Evolutionary conservation across 2,888 invertebrate genomes (phyloP), one percentile per base, ranked within the genome.

Genomic region (Macrosoma leucophasiata): DNA sequence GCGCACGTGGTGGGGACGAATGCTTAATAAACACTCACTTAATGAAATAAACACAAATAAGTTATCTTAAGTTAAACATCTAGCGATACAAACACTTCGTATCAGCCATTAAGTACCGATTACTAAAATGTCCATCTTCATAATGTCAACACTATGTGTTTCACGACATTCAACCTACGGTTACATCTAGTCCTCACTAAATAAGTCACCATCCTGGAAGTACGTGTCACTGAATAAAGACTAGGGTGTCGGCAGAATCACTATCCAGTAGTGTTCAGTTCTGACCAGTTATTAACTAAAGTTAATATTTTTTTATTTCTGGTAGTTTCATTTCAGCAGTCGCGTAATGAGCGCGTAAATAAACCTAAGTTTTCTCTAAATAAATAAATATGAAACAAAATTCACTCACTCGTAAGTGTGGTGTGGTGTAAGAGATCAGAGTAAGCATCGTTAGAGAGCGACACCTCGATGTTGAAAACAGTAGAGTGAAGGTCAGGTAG

Each of bases 71-170:
- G 39, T 52, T 64, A 67, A 68, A 54, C 54, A 74, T 61, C 81
- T 79, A 79, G 77, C 74, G 77, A 76, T 67, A 73, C 70, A 74
- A 65, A 71, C 61, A 57, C 59, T 57, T 63, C 65, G 59, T 66
- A 70, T 63, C 56, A 56, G 50, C 55, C 61, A 65, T 78, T 82
- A 81, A 82, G 81, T 82, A 82, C 81, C 43, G 20, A 39, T 35
- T 15, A 41, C 42, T 41, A 43, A 38, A 33, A 36, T 46, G 41
- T 43, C 20, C 43, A 36, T 55, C 61, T 55, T 53, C 54, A 53
- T 46, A 46, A 56, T 49, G 60, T 52, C 54, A 69, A 77, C 81
- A 79, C 79, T 76, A 62, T 58, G 79, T 78, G 79, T 74, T 67
- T 56, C 55, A 57, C 53, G 54, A 50, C 48, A 53, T 52, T 50